phyloP scores from a whole-genome alignment of 2,797 vertebrate species.

The Hippocampus kuda region DNA sequence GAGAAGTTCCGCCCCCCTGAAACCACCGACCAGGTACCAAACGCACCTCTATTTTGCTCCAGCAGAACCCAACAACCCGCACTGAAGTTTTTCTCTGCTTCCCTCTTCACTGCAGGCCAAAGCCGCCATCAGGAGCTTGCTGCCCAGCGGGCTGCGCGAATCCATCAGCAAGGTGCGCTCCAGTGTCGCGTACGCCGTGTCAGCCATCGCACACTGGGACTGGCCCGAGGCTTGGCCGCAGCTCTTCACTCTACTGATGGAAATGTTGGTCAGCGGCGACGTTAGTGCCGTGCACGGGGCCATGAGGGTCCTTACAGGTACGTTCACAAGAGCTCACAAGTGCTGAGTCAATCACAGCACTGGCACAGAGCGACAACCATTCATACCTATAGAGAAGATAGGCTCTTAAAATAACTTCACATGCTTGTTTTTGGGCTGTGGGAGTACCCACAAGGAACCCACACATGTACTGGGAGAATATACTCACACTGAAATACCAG shows the following conservation, averaged over 20 bases:
- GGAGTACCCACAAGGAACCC: too few relatives aligned
- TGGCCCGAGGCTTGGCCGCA: slow-evolving; percentile 98
- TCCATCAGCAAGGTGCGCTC: slow-evolving; percentile 98
- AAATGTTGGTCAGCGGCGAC: slow-evolving; percentile 94
- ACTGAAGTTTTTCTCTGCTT: not conserved
- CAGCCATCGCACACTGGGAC: slow-evolving; percentile 97
- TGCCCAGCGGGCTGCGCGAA: slow-evolving; percentile 84
- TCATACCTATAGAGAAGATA: too few relatives aligned
- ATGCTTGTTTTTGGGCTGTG: too few relatives aligned
- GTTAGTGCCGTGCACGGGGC: slow-evolving; percentile 92
- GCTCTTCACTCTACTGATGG: slow-evolving; percentile 94
- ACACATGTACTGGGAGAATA: too few relatives aligned
- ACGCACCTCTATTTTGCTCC: too few relatives aligned
- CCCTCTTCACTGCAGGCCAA: slow-evolving; percentile 73
- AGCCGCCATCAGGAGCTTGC: slow-evolving; percentile 85
- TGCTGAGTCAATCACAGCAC: not conserved
- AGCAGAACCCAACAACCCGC: too few relatives aligned
- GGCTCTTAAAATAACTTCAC: too few relatives aligned
- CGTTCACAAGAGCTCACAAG: slow-evolving; percentile 2
- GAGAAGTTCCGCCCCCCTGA: slow-evolving; percentile 95
- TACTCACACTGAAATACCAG: too few relatives aligned
- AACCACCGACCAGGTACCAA: slow-evolving; percentile 88
- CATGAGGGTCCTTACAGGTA: slow-evolving; percentile 97
- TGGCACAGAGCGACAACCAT: not conserved
- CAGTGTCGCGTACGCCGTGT: slow-evolving; percentile 93